These are phyloP conservation scores for Dendrocopos noguchii DNA, from an alignment of 2,113 vertebrate species.

Conservation along the genomic window DNA sequence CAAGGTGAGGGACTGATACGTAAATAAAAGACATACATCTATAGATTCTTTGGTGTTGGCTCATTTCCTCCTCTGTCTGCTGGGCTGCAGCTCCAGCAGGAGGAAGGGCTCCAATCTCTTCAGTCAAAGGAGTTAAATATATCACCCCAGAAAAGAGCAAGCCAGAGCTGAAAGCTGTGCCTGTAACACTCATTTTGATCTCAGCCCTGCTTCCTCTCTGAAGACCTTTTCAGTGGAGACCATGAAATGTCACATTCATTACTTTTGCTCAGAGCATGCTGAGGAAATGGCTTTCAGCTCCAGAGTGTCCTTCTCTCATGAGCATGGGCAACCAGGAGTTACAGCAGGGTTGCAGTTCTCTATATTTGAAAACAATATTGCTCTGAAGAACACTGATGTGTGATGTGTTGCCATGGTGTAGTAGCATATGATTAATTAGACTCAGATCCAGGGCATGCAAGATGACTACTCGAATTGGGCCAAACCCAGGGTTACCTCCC, in stretches of 20 bases:
- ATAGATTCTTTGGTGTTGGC: background rate
- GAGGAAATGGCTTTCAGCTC: background rate
- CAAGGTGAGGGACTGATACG: background rate
- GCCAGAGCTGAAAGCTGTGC: slow-evolving; percentile 3
- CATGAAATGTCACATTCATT: slow-evolving; percentile 9
- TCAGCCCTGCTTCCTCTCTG: background rate
- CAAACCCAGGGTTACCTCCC: background rate
- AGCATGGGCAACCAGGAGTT: background rate
- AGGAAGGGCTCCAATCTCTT: background rate
- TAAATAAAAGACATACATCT: background rate
- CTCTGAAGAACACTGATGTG: slow-evolving; percentile 10
- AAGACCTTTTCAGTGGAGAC: slow-evolving; percentile 8
- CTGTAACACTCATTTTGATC: slow-evolving; percentile 25
- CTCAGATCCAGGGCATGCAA: background rate
- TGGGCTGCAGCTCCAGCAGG: background rate
- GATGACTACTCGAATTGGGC: background rate
- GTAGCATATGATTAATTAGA: slow-evolving; percentile 19
- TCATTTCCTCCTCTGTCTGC: background rate
- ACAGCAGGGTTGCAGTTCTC: background rate
- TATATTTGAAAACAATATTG: background rate
- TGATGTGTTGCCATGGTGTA: slow-evolving; percentile 19
- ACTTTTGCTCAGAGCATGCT: background rate
- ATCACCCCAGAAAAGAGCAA: slow-evolving; percentile 10
- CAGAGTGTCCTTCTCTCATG: background rate
- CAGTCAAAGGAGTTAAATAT: slow-evolving; percentile 16